Conservation (phyloP, 2,797 vertebrate genomes). For the Coregonus suidteri region DNA sequence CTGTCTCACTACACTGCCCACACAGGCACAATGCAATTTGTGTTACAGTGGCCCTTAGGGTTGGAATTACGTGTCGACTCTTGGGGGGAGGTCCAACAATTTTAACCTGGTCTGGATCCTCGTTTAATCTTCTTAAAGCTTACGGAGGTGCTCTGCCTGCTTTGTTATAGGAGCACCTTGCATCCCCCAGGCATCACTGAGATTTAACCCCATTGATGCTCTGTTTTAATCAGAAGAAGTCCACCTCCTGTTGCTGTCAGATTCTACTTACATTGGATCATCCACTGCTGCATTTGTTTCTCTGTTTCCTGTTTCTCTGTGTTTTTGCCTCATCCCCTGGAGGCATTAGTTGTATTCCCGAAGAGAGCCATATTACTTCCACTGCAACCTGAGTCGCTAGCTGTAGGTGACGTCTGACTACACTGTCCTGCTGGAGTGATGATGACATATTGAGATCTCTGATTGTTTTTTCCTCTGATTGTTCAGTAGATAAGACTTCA, state of each 20-base stretch:
- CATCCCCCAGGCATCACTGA: slow-evolving; percentile 56
- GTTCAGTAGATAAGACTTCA: slow-evolving; percentile 72
- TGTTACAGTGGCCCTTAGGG: slow-evolving; percentile 52
- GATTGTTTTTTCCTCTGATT: too few species aligned
- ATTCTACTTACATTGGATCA: too few species aligned
- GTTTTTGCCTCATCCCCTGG: slow-evolving; percentile 20
- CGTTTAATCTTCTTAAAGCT: slow-evolving; percentile 69
- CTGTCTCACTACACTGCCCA: slow-evolving; percentile 44
- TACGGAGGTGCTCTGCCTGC: slow-evolving; percentile 56
- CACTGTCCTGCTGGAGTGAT: slow-evolving; percentile 69
- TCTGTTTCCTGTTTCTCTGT: slow-evolving; percentile 28
- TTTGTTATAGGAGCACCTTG: slow-evolving; percentile 62
- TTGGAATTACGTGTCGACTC: slow-evolving; percentile 63
- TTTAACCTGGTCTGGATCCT: slow-evolving; percentile 50
- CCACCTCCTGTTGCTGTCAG: not conserved
- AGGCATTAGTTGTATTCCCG: slow-evolving; percentile 21
- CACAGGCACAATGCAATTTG: slow-evolving; percentile 49
- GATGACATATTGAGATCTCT: slow-evolving; percentile 45
- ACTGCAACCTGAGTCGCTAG: slow-evolving; percentile 66
- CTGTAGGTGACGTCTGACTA: slow-evolving; percentile 67
- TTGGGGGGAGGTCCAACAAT: slow-evolving; percentile 53
- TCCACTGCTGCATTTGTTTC: slow-evolving; percentile 35
- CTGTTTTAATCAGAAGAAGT: not conserved
- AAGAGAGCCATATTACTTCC: slow-evolving; percentile 73
- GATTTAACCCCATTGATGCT: not conserved